Percentiles rank a stretch among this genome's conserved stretches.
Evolutionary conservation across 2,888 invertebrate species (phyloP).

Genomic region (Hydrotaea cyrtoneurina): DNA sequence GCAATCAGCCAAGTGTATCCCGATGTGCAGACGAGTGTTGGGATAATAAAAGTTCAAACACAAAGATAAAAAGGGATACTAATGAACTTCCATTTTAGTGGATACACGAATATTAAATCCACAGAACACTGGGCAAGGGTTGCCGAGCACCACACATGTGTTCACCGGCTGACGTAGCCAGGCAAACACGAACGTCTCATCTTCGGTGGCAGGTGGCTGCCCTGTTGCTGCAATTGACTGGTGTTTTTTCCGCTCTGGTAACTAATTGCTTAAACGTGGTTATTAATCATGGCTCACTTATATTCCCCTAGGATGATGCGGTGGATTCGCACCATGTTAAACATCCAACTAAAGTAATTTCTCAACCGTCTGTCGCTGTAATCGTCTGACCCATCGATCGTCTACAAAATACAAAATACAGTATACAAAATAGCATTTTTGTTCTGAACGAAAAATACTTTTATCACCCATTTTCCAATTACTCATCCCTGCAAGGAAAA

Average conservation of each 20-base stretch:
- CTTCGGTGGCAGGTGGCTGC: background rate
- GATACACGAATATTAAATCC: conserved; percentile 52
- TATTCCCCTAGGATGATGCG: conserved; percentile 40
- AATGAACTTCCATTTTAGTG: conserved; percentile 49
- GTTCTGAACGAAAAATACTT: conserved; percentile 51
- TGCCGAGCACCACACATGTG: background rate
- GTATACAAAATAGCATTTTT: conserved; percentile 42
- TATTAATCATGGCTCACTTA: conserved; percentile 61
- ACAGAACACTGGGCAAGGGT: background rate
- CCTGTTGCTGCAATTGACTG: background rate
- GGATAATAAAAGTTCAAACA: conserved; percentile 45
- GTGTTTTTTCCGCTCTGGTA: conserved; percentile 32
- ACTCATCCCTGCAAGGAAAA: conserved; percentile 42
- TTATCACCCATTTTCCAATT: conserved; percentile 59
- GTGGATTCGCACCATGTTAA: conserved; percentile 26
- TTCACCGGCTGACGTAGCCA: background rate
- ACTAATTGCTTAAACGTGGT: conserved; percentile 65
- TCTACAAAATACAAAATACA: background rate
- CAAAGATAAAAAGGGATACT: conserved; percentile 49
- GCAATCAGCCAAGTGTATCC: background rate
- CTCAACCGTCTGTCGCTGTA: background rate
- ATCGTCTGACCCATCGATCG: conserved; percentile 5
- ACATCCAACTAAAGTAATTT: conserved; percentile 3
- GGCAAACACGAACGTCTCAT: background rate
- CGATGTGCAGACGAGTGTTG: background rate